Conservation (phyloP, 1,140 invertebrate genomes). For the Hycleus cichorii region DNA sequence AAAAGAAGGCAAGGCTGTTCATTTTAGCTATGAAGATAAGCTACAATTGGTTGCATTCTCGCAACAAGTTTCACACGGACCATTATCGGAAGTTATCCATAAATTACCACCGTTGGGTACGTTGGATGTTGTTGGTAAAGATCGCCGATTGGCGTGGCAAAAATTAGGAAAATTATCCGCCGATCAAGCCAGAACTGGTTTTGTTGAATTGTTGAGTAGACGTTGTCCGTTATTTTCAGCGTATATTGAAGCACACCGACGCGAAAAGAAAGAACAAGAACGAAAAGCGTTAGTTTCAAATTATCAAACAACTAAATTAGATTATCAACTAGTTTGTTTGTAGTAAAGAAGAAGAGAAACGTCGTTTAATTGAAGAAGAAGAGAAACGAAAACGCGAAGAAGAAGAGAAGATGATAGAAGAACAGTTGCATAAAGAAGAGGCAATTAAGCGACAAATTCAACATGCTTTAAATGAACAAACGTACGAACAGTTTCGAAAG, state of each 20-base stretch:
- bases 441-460: constrained; percentile 76
- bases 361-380: constrained; percentile 44
- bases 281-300: constrained; percentile 49
- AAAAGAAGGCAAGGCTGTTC: constrained; percentile 92
- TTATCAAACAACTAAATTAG: neutral
- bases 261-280: constrained; percentile 63
- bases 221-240: constrained; percentile 84
- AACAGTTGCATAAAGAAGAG: constrained; percentile 52
- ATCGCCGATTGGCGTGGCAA: constrained; percentile 89
- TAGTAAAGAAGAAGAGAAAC: constrained; percentile 36
- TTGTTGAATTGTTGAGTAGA: constrained; percentile 80
- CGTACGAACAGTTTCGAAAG: constrained; percentile 82
- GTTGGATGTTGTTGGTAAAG: constrained; percentile 89
- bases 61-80: constrained; percentile 84
- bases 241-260: constrained; percentile 84
- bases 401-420: constrained; percentile 52
- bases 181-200: constrained; percentile 84
- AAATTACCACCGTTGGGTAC: constrained; percentile 82
- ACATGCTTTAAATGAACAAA: constrained; percentile 94
- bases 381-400: constrained; percentile 54
- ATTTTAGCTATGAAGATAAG: constrained; percentile 90
- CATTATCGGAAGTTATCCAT: constrained; percentile 58
- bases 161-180: constrained; percentile 76
- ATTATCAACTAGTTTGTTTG: constrained; percentile 24
- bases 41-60: constrained; percentile 84